phyloP scores from a whole-genome alignment of 2,888 invertebrate species.

The Busseola fusca region DNA sequence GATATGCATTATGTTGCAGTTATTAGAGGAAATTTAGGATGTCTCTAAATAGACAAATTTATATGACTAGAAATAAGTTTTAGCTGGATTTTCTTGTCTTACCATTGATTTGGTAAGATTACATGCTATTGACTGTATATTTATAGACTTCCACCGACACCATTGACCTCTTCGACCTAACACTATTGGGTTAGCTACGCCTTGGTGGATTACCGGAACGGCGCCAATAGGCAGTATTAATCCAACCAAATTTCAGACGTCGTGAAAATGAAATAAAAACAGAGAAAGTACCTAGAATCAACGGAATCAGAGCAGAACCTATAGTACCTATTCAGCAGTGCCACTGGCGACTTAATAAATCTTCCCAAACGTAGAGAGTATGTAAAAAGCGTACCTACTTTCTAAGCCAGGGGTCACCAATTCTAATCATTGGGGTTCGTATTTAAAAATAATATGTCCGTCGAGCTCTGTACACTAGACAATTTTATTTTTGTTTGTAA shows the following conservation, averaged over 20 bases:
- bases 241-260: not conserved
- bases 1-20: conserved; percentile 29
- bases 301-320: not conserved
- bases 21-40: not conserved
- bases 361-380: not conserved
- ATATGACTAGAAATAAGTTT: not conserved
- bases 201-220: not conserved
- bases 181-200: not conserved
- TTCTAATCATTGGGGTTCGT: too few species aligned
- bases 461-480: too few species aligned
- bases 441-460: too few species aligned
- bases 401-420: not conserved
- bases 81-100: not conserved
- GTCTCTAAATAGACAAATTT: not conserved
- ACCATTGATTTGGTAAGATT: not conserved
- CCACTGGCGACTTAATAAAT: too few species aligned
- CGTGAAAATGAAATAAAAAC: not conserved
- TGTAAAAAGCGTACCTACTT: not conserved
- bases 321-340: not conserved
- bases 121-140: not conserved
- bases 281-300: not conserved
- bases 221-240: not conserved
- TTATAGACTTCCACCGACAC: not conserved
- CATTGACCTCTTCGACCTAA: not conserved
- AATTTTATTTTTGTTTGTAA: too few species aligned